Conservation (phyloP, 2,888 invertebrate species). For the Stenotaenia linearis region DNA sequence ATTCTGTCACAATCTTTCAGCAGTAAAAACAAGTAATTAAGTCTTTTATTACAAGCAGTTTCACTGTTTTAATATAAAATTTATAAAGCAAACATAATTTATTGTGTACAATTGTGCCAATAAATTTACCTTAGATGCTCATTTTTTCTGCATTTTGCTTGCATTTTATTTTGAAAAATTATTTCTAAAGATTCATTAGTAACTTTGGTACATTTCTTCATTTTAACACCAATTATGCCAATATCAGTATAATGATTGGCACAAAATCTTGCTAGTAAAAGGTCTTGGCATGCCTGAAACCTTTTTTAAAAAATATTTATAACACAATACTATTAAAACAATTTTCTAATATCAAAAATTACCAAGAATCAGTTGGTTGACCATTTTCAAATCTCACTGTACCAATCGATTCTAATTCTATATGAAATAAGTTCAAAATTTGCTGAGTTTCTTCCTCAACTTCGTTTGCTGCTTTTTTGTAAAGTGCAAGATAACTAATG, state of each 20-base stretch:
- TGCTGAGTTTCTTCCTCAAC: background rate
- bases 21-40: background rate
- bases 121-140: background rate
- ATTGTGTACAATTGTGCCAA: background rate
- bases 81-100: background rate
- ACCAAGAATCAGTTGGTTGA: background rate
- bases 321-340: background rate
- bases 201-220: background rate
- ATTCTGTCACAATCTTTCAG: background rate
- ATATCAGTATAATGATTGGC: background rate
- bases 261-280: slow-evolving; percentile 24
- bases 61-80: background rate
- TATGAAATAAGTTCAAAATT: background rate
- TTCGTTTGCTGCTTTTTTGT: background rate
- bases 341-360: background rate
- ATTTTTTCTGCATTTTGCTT: background rate
- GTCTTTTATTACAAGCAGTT: background rate
- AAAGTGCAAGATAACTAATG: background rate
- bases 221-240: background rate
- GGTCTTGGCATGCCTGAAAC: slow-evolving; percentile 3
- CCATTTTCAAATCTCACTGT: background rate
- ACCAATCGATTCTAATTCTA: background rate
- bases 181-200: background rate
- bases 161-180: background rate
- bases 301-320: background rate